Percentiles rank a stretch among this genome's conserved stretches.
These are phyloP conservation scores for Lathronympha strigana DNA, from an alignment of 2,888 invertebrate genomes.

Conservation along the genomic window DNA sequence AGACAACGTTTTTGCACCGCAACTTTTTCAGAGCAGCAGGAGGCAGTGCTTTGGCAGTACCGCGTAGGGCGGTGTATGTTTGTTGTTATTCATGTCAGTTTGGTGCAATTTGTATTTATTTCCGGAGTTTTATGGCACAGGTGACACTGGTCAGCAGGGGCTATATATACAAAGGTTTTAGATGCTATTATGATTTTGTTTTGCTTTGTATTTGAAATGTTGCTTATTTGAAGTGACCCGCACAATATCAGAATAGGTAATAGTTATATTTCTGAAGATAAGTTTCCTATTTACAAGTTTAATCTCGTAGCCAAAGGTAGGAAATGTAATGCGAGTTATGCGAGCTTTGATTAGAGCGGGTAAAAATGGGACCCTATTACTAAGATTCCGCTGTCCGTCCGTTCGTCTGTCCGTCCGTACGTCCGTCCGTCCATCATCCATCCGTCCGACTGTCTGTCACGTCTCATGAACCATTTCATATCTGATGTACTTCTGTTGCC, in stretches of 20 bases:
- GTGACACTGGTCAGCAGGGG: conserved; percentile 19
- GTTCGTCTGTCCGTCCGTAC: too few relatives aligned
- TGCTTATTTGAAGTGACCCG: neutral
- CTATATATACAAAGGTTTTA: neutral
- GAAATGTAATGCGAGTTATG: too few relatives aligned
- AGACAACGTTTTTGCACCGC: conserved; percentile 35
- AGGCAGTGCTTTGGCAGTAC: conserved; percentile 25
- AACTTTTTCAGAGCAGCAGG: conserved; percentile 38
- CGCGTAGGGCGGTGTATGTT: conserved; percentile 27
- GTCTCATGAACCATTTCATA: too few relatives aligned
- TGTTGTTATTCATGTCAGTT: conserved; percentile 24
- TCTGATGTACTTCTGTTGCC: too few relatives aligned
- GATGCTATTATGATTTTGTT: conserved; percentile 1
- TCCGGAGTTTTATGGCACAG: conserved; percentile 23
- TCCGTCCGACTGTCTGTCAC: too few relatives aligned
- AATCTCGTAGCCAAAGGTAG: too few relatives aligned
- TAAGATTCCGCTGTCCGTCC: too few relatives aligned
- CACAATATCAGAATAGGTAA: neutral
- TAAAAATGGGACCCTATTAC: too few relatives aligned
- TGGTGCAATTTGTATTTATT: conserved; percentile 36
- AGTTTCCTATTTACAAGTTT: neutral
- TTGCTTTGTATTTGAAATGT: neutral
- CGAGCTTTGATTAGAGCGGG: too few relatives aligned
- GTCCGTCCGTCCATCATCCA: too few relatives aligned
- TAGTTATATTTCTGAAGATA: neutral